Base-by-base conservation (phyloP, 2,113 vertebrate species). In the Boleophthalmus pectinirostris region DNA sequence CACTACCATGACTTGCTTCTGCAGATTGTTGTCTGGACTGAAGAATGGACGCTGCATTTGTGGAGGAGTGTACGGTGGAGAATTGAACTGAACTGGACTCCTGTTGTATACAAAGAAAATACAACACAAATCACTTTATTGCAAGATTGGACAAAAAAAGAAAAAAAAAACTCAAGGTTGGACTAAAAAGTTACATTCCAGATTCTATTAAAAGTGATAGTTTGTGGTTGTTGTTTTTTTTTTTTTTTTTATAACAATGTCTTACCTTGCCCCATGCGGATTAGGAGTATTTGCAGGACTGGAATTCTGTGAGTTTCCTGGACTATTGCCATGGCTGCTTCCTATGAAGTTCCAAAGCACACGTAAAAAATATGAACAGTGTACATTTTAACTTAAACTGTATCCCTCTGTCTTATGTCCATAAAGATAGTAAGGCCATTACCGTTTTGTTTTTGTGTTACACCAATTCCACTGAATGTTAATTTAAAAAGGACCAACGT, bases 1-100 rank as follows among this genome's bases (percentile, higher is more conserved):
- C 5, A 5, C 82, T 92, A 98, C 97, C 95, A 93, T 83, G 0
- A 79, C 95, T 72, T 96, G 93, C 82, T 95, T 95, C 78, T 97
- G 96, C 64, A 96, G 94, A 87, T 75, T 94, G 18, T 97, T 94
- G 16, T 97, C 95, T 0, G 94, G 90, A 5, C 91, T 80, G 0
- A 91, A 91, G 70, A 92, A 93, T 3, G 93, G 87, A 68, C 94
- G 93, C 75, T 95, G 95, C 60, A 90, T 68, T 67, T 79, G 84
- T 69, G 89, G 92, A 0, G 74, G 73, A 0, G 85, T 75, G 73
- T 90, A 92, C 0, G 89, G 90, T 0, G 89, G 84, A 1, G 92
- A 75, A 0, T n/a, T 89, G 74, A 84, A 72, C 0, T 91, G 83
- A 21, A 92, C 91, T 0, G 90, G 75, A 5, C 71, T 86, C 77